Evolutionary conservation across 2,113 vertebrate species (phyloP), one percentile per base, ranked within the genome.

Genomic region (Microcebus tavaratra): DNA sequence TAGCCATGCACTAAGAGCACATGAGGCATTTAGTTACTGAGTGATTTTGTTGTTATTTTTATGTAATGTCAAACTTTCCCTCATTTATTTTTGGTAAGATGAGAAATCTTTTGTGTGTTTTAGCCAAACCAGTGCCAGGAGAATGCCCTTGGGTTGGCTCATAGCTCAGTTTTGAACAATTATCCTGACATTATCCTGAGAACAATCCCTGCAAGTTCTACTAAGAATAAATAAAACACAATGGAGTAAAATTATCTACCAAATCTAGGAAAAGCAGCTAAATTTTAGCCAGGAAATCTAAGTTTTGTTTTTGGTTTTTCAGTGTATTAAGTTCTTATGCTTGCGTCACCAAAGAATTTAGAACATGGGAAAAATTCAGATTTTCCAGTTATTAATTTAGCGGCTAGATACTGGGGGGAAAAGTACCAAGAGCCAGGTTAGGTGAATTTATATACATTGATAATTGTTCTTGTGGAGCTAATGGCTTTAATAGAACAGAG

Each of bases 271-370:
- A 98, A 98, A 98, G 93, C 96, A 90, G 92, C 57, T 97, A 94
- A 98, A 98, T 98, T 98, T 98, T 95, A 98, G 93, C n/a, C 98
- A 98, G 98, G 98, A 98, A 99, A 98, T 98, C 96, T 97, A 98
- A 97, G 94, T 88, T 75, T 39, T 98, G 98, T 98, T 68, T 86
- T 63, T 79, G 50, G 31, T 1, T 8, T 98, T 97, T 94, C 97
- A 98, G 88, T 97, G 97, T 92, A 98, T 95, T 97, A 97, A 96
- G 48, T 95, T 96, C 90, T 97, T 98, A 98, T 91, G 75, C 86
- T 96, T 98, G 84, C 91, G 92, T 94, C 94, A 97, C 63, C 79
- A 84, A 90, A 97, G 96, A 98, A 82, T 87, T 81, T 97, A 97
- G 97, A 97, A 91, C 75, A 63, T 96, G 97, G 98, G 96, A 97